These are phyloP conservation scores for Cromileptes altivelis DNA, from an alignment of 2,113 vertebrate genomes.

Conservation along the genomic window DNA sequence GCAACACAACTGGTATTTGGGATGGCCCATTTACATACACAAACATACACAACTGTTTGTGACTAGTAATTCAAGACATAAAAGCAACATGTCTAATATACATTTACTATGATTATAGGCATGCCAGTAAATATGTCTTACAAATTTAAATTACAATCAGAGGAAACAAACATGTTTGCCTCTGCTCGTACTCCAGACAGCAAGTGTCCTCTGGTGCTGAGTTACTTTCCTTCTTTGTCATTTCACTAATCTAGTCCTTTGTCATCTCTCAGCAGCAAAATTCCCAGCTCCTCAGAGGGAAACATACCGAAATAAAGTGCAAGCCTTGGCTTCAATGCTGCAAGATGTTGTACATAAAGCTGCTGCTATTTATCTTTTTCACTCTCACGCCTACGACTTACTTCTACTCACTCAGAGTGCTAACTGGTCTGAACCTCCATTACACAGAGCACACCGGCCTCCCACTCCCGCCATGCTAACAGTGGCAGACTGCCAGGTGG, in stretches of 20 bases:
- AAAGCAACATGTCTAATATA: too few species aligned
- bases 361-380: slow-evolving; percentile 64
- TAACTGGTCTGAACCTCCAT: slow-evolving; percentile 67
- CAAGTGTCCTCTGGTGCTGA: neutral
- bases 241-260: slow-evolving; percentile 1
- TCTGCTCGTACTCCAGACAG: neutral
- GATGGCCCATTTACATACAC: too few species aligned
- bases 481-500: slow-evolving; percentile 52
- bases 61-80: too few species aligned
- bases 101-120: too few species aligned
- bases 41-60: too few species aligned
- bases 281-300: neutral
- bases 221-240: neutral
- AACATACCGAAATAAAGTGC: slow-evolving; percentile 6
- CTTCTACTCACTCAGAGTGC: slow-evolving; percentile 42
- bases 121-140: too few species aligned
- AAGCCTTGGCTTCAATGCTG: slow-evolving; percentile 13
- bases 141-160: too few species aligned
- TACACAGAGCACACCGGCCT: slow-evolving; percentile 53
- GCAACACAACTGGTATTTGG: too few species aligned
- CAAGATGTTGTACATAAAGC: slow-evolving; percentile 28
- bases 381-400: slow-evolving; percentile 77
- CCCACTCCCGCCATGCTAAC: slow-evolving; percentile 56
- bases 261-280: neutral
- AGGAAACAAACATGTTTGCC: too few species aligned